A percentile compares a stretch with the other conserved stretches of the same genome.
These are phyloP conservation scores for Pandemis heparana DNA, from an alignment of 2,888 invertebrate genomes.

Conservation along the genomic window DNA sequence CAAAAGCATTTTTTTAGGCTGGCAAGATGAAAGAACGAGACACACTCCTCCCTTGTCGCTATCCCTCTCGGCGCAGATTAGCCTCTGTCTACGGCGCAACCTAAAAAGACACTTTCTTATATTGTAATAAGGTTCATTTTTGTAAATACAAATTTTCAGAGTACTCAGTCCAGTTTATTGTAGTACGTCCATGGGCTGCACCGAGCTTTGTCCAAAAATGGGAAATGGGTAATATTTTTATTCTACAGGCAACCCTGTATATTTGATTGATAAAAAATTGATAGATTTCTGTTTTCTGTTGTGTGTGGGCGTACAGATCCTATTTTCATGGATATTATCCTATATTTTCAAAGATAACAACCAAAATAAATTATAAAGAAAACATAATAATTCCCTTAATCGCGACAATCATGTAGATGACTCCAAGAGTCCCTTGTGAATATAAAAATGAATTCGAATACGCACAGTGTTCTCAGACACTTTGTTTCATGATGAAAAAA, in stretches of 20 bases:
- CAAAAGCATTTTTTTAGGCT: too few relatives aligned
- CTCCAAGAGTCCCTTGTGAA: background rate
- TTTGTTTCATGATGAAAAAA: constrained; percentile 28
- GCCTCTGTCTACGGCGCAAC: too few relatives aligned
- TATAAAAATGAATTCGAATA: constrained; percentile 27
- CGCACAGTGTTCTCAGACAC: constrained; percentile 11
- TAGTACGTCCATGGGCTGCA: too few relatives aligned
- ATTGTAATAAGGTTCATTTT: too few relatives aligned
- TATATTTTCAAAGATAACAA: constrained; percentile 3
- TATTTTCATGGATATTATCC: constrained; percentile 23
- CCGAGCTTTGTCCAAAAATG: background rate
- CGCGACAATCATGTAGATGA: constrained; percentile 11
- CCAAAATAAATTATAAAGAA: constrained; percentile 1
- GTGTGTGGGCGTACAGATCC: constrained; percentile 41
- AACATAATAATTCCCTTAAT: constrained; percentile 1
- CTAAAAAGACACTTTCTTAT: too few relatives aligned
- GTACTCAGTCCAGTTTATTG: too few relatives aligned
- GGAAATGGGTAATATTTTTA: constrained; percentile 9
- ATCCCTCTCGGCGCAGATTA: too few relatives aligned
- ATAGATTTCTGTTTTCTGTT: constrained; percentile 44
- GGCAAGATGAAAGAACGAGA: too few relatives aligned
- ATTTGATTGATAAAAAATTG: constrained; percentile 42
- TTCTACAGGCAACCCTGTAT: constrained; percentile 17
- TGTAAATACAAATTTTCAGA: too few relatives aligned
- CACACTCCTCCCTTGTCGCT: too few relatives aligned